Evolutionary conservation across 2,113 vertebrate species (phyloP).

Genomic region (Ptilorrhoa leucosticta): DNA sequence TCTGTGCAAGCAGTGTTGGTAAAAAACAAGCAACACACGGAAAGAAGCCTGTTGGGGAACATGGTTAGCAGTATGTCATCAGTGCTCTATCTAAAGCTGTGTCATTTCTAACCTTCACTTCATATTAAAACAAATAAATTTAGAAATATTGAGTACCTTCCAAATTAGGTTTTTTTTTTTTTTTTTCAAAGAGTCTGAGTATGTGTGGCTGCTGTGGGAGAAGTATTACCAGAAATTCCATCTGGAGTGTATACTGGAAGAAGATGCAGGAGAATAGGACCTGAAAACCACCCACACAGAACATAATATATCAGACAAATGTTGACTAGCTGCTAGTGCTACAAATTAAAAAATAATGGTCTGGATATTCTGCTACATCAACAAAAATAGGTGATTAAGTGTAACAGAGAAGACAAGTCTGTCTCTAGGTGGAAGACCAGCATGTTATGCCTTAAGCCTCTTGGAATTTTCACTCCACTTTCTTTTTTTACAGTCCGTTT

Average conservation of each 20-base stretch:
- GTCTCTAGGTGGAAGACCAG: background rate
- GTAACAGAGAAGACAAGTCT: background rate
- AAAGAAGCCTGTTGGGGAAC: background rate
- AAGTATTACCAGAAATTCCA: background rate
- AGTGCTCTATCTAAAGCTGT: background rate
- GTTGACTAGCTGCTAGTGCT: background rate
- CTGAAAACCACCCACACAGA: background rate
- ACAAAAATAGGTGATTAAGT: background rate
- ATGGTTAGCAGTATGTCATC: background rate
- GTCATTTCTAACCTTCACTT: conserved; percentile 20
- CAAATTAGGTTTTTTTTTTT: background rate
- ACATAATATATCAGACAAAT: background rate
- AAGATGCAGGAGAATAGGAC: background rate
- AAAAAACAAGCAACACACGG: background rate
- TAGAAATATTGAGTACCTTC: conserved; percentile 1
- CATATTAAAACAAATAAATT: conserved; percentile 10
- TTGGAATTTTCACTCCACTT: background rate
- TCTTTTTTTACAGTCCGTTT: background rate
- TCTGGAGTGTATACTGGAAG: background rate
- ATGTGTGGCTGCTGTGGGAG: background rate
- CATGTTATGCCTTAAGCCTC: background rate
- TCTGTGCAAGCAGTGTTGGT: background rate
- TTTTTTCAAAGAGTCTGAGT: background rate
- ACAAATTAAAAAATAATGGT: background rate
- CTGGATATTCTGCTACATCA: background rate